Conservation (phyloP, 1,140 invertebrate species). For the Papilio dardanus region DNA sequence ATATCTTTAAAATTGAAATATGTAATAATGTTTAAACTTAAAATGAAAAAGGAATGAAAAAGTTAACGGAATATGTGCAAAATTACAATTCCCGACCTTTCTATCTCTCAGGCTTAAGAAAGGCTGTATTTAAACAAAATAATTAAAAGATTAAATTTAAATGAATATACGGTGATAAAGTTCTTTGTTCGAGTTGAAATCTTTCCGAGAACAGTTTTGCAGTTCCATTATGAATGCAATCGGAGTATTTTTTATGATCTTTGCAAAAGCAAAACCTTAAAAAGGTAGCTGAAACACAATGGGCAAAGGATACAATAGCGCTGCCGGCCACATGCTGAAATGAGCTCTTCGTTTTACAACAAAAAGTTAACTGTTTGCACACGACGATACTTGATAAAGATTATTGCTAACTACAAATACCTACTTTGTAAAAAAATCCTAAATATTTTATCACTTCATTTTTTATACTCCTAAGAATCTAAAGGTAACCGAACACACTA, state of each 20-base stretch:
- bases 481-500: too few species aligned
- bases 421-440: background rate
- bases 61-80: background rate
- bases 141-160: slow-evolving; percentile 39
- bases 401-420: slow-evolving; percentile 1
- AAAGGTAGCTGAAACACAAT: slow-evolving; percentile 68
- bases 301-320: slow-evolving; percentile 65
- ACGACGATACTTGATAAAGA: slow-evolving; percentile 58
- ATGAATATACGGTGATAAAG: slow-evolving; percentile 39
- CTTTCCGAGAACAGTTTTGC: slow-evolving; percentile 62
- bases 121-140: background rate
- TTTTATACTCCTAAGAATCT: background rate
- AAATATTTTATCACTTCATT: too few species aligned
- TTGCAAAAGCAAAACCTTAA: slow-evolving; percentile 63
- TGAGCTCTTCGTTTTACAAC: slow-evolving; percentile 61
- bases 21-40: background rate
- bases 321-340: slow-evolving; percentile 64
- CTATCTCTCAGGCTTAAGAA: background rate
- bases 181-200: slow-evolving; percentile 44
- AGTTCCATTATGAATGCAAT: slow-evolving; percentile 61
- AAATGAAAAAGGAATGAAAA: background rate
- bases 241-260: slow-evolving; percentile 62
- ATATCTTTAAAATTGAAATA: background rate
- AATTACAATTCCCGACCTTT: background rate
- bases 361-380: slow-evolving; percentile 58